Conservation (phyloP, 2,797 vertebrate genomes). For the Alauda arvensis region DNA sequence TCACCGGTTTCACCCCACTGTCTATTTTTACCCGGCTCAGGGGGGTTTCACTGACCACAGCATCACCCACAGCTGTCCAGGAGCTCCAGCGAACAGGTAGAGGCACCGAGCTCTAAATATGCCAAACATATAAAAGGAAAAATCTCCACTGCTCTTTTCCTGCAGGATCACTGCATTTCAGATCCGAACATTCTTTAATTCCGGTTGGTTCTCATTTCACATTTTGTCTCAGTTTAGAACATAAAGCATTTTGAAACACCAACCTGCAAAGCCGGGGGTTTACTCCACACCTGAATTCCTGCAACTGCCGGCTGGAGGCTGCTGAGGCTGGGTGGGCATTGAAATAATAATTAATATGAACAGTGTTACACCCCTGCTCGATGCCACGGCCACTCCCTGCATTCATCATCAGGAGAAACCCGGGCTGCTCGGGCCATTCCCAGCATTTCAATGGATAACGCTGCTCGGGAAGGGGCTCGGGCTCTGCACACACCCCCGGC, state of each 20-base stretch:
- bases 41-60: background rate
- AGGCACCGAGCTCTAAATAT: background rate
- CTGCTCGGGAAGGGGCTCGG: fast-evolving
- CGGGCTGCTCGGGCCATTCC: background rate
- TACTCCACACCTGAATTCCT: background rate
- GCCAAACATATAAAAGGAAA: background rate
- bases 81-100: background rate
- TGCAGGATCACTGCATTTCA: background rate
- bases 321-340: background rate
- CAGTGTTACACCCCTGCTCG: background rate
- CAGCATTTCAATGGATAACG: background rate
- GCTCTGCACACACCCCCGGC: background rate
- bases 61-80: background rate
- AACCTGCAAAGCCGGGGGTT: fast-evolving
- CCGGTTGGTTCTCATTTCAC: background rate
- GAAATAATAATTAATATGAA: background rate
- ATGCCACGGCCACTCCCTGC: background rate
- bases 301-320: background rate
- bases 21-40: background rate
- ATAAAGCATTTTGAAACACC: background rate
- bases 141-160: background rate
- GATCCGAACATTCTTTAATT: background rate
- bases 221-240: background rate
- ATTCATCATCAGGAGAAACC: background rate
- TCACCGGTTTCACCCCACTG: background rate